Percentiles rank a stretch among this genome's conserved stretches.
Evolutionary conservation across 2,888 invertebrate species (phyloP).

Genomic region (Heliconius hortense): DNA sequence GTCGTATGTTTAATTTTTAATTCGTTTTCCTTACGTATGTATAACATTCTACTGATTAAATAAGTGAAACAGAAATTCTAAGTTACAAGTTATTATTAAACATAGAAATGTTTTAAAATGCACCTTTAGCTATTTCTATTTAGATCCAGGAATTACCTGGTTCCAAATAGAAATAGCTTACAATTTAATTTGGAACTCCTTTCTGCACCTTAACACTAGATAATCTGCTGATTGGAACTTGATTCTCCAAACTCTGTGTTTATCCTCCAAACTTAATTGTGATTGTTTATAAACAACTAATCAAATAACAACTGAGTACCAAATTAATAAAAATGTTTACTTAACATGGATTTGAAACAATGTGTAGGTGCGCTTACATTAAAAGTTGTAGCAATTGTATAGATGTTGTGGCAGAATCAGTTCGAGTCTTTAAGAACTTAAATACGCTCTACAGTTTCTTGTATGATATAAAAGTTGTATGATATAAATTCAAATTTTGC

Average conservation of each 20-base stretch:
- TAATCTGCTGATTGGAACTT: neutral
- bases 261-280: neutral
- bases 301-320: slow-evolving; percentile 30
- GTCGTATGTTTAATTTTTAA: neutral
- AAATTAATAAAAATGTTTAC: too few species aligned
- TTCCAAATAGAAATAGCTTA: neutral
- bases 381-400: too few species aligned
- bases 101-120: too few species aligned
- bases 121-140: neutral
- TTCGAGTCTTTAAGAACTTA: neutral
- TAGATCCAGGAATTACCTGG: too few species aligned
- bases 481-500: too few species aligned
- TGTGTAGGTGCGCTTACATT: too few species aligned
- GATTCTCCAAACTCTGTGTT: slow-evolving; percentile 5
- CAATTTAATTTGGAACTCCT: neutral
- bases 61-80: neutral
- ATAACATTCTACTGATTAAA: neutral
- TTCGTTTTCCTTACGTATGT: neutral
- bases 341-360: too few species aligned
- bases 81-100: neutral
- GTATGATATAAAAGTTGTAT: too few species aligned
- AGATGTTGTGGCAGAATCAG: too few species aligned
- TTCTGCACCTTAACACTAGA: neutral
- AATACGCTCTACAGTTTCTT: too few species aligned
- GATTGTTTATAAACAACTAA: neutral